Base-by-base conservation (phyloP, 2,888 invertebrate species). In the Coremacera marginata region DNA sequence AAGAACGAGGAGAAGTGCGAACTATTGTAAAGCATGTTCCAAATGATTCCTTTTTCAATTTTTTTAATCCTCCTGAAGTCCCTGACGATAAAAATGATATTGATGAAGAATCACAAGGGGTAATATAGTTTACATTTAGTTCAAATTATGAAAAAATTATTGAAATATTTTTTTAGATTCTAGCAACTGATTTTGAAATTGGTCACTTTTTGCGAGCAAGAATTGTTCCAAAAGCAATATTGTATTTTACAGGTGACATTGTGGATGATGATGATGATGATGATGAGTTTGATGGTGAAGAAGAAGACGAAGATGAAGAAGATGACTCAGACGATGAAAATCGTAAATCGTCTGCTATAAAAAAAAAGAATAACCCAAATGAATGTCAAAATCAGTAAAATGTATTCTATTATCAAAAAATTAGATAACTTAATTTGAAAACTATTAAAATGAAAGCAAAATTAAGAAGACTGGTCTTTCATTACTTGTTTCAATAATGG, bases 41-140 rank as follows among this genome's bases (percentile, higher is more conserved):
- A 87, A 97, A 96, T 77, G 98, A 99, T 90, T 99, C 98, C 0
- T 99, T 99, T 92, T 99, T 99, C 91, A 99, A 99, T 91, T 99
- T 99, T 92, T 99, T 99, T 91, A 93, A 92, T 83, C 98, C 98
- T 67, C 98, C 98, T 52, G 91, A 90, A 91, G 94, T 96, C 90
- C 95, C 96, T 55, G 96, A 96, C 80, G 96, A 95, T 89, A 87
- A 87, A 76, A 93, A 95, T 84, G 96, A 96, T 80, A 91, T 96
- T 80, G 97, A 97, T 87, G 97, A 98, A 75, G 97, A 98, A 81
- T 93, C 95, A 60, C 96, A 94, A 82, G 87, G 87, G 71, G 89
- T 88, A 83, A n/a, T 79, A 78, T 0, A 49, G n/a, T 65, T 9
- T 5, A 52, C 25, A 37, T 75, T 65, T 34, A 75, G 49, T 22